A percentile compares a stretch with the other conserved stretches of the same genome.
Conservation (phyloP, 2,888 invertebrate species). For the Patella ulyssiponensis region DNA sequence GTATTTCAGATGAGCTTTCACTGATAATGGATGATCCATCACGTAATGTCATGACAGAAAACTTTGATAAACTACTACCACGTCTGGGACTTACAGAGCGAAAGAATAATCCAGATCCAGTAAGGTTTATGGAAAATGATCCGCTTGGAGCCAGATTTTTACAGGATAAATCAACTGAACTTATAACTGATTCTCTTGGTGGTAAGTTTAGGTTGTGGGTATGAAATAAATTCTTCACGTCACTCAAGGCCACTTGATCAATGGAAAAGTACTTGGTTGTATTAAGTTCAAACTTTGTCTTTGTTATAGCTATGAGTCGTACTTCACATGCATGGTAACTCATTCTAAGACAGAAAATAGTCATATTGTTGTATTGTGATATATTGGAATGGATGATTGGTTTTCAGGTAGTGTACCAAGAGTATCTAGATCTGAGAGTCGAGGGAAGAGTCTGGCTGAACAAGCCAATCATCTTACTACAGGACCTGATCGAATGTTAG, state of each 20-base stretch:
- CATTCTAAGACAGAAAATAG: too few relatives aligned
- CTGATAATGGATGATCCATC: constrained; percentile 45
- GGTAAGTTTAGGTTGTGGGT: too few relatives aligned
- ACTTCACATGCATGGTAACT: too few relatives aligned
- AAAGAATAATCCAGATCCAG: constrained; percentile 73
- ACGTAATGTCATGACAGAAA: constrained; percentile 37
- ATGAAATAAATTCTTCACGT: too few relatives aligned
- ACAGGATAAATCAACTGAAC: constrained; percentile 28
- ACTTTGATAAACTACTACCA: constrained; percentile 64
- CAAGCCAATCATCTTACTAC: constrained; percentile 75
- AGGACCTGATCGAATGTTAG: constrained; percentile 75
- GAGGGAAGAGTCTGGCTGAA: constrained; percentile 73
- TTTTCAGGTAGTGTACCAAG: constrained; percentile 42
- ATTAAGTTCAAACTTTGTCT: too few relatives aligned
- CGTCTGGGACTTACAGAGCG: constrained; percentile 72
- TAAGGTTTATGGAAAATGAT: constrained; percentile 75
- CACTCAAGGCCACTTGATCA: too few relatives aligned
- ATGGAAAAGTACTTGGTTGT: background rate
- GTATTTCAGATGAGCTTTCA: constrained; percentile 44
- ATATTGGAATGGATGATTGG: too few relatives aligned
- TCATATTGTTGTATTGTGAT: too few relatives aligned
- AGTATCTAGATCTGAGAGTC: constrained; percentile 39
- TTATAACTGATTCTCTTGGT: constrained; percentile 13
- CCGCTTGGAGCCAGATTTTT: constrained; percentile 74
- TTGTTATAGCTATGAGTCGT: too few relatives aligned